Conservation (phyloP, 1,140 invertebrate species). For the Limonius californicus region DNA sequence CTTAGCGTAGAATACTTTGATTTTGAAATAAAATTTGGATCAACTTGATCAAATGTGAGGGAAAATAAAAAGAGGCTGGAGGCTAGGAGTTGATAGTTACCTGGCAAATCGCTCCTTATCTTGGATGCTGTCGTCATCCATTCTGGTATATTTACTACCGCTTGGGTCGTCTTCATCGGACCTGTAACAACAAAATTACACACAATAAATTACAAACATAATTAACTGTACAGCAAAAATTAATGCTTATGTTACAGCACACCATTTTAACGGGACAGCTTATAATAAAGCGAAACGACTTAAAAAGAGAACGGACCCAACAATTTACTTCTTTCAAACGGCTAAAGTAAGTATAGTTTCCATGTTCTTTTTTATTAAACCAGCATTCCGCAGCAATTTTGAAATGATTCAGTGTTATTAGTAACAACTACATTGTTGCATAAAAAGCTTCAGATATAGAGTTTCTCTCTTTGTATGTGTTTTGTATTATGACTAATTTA, state of each 20-base stretch:
- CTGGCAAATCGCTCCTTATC: constrained; percentile 94
- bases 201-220: constrained; percentile 8
- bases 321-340: constrained; percentile 6
- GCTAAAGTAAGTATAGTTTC: constrained; percentile 5
- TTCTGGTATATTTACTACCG: constrained; percentile 74
- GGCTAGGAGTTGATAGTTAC: constrained; percentile 51
- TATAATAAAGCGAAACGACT: constrained; percentile 3
- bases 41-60: too few relatives aligned
- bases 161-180: constrained; percentile 82
- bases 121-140: constrained; percentile 90
- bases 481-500: too few relatives aligned
- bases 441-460: too few relatives aligned
- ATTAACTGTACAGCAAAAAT: constrained; percentile 2
- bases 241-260: constrained; percentile 4
- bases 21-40: too few relatives aligned
- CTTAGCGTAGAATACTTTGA: too few relatives aligned
- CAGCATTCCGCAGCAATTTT: constrained; percentile 4
- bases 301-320: background rate
- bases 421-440: background rate
- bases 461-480: too few relatives aligned
- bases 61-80: too few relatives aligned
- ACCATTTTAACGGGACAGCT: constrained; percentile 3
- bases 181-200: constrained; percentile 47
- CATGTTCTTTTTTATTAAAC: background rate
- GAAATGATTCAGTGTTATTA: constrained; percentile 7